Evolutionary conservation across 2,888 invertebrate species (phyloP), one percentile per base, ranked within the genome.

Genomic region (Tenthredo notha): DNA sequence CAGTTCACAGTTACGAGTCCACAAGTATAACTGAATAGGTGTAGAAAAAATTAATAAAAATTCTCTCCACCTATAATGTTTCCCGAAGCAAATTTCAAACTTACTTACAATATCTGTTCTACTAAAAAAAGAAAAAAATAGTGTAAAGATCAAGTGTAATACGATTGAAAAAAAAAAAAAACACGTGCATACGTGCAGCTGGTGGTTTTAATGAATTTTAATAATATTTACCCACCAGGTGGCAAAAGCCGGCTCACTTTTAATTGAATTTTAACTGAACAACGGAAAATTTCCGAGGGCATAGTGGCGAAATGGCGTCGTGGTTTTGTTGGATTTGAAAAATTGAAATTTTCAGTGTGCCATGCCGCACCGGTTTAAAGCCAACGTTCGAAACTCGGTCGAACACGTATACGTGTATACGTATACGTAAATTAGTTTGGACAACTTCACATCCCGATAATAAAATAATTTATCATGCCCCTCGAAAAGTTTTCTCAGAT

Each of bases 211-310:
- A 80, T 80, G 80, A 80, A 80, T 80, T 80, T 80, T 61, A 80
- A 80, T 80, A 40, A 80, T 80, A 80, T 80, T 80, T 80, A 58
- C 61, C 61, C 61, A 61, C 37, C 58, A 58, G 33, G 80, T 80
- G 50, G 80, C 37, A 80, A 80, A 80, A 80, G 80, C 61, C 61
- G 80, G 80, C 5, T 80, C 80, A 80, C 58, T 58, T 80, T 80
- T 80, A 80, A 80, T 80, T 80, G 80, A 80, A 80, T 80, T 80
- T 80, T 12, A 77, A 33, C 80, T 61, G n/a, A 40, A 58, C 61
- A 80, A 80, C 80, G 80, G 40, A 61, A 80, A 80, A 61, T 80
- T 80, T 80, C 61, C 80, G 50, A 40, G 80, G 29, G 61, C 21
- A 80, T 80, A 80, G 58, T 58, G 40, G 29, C 47, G 37, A 25